Evolutionary conservation across 92 coral and sea anemone genomes (phyloP).

Genomic region (Metridium senile): DNA sequence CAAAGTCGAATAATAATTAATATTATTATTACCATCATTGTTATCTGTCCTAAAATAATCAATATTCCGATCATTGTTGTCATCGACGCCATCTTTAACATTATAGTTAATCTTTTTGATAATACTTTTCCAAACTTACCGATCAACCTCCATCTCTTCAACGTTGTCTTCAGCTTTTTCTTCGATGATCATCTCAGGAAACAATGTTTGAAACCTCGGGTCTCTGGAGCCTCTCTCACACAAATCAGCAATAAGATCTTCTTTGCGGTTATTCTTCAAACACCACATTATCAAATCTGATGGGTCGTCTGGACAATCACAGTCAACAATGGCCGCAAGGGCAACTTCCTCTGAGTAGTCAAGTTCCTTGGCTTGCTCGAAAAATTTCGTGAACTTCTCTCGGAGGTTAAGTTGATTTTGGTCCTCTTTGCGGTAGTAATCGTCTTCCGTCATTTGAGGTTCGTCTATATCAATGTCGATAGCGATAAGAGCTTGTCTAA

Average conservation of each 20-base stretch:
- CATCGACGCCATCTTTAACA: too few relatives aligned
- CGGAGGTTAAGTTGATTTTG: conserved; percentile 11
- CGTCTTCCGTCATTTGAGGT: background rate
- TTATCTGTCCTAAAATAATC: too few relatives aligned
- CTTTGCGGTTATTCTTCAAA: conserved; percentile 35
- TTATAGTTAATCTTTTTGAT: background rate
- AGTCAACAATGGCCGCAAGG: conserved; percentile 70
- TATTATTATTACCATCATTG: too few relatives aligned
- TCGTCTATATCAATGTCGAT: conserved; percentile 42
- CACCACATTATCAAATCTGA: conserved; percentile 72
- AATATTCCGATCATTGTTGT: too few relatives aligned
- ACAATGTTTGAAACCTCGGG: conserved; percentile 49
- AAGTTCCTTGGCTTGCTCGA: conserved; percentile 17
- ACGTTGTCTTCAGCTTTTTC: background rate
- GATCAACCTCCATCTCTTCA: background rate
- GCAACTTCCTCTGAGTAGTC: conserved; percentile 64
- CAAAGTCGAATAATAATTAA: too few relatives aligned
- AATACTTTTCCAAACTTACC: background rate
- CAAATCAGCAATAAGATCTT: conserved; percentile 41
- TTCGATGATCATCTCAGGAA: conserved; percentile 9
- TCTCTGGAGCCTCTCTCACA: conserved; percentile 59
- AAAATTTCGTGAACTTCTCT: conserved; percentile 50
- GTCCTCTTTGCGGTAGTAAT: background rate
- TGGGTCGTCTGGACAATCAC: conserved; percentile 42
- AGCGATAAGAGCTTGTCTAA: conserved; percentile 52